These are phyloP conservation scores for Bombus vancouverensis DNA, from an alignment of 1,140 invertebrate genomes.

Conservation along the genomic window DNA sequence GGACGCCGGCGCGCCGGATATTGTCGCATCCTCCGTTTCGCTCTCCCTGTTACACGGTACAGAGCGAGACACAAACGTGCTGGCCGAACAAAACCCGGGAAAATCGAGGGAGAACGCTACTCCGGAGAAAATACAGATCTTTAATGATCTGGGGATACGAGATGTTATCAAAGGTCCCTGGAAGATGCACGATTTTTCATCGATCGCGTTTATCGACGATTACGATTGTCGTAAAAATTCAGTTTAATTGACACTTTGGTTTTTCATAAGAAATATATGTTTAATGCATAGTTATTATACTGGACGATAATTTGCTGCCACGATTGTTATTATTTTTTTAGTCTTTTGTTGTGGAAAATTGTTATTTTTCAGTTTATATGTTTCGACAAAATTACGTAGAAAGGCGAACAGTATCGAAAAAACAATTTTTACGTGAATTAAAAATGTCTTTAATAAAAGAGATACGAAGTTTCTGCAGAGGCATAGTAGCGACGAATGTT, in stretches of 20 bases:
- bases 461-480: fast-evolving
- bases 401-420: no score
- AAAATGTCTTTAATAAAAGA: fast-evolving
- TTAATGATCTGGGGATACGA: not conserved
- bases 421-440: no score
- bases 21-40: conserved; percentile 82
- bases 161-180: not conserved
- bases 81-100: conserved; percentile 45
- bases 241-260: not conserved
- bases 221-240: not conserved
- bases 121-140: conserved; percentile 36
- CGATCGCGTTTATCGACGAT: not conserved
- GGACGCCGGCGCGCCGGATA: conserved; percentile 83
- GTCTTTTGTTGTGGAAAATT: fast-evolving
- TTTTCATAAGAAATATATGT: not conserved
- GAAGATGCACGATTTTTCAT: not conserved
- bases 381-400: no score
- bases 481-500: not conserved
- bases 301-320: no score
- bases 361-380: fast-evolving
- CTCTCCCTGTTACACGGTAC: conserved; percentile 65
- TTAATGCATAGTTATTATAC: not conserved
- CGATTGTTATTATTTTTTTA: no score
- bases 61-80: conserved; percentile 38
- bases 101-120: conserved; percentile 13